These are phyloP conservation scores for Horisme vitalbata DNA, from an alignment of 2,888 invertebrate species.

Conservation along the genomic window DNA sequence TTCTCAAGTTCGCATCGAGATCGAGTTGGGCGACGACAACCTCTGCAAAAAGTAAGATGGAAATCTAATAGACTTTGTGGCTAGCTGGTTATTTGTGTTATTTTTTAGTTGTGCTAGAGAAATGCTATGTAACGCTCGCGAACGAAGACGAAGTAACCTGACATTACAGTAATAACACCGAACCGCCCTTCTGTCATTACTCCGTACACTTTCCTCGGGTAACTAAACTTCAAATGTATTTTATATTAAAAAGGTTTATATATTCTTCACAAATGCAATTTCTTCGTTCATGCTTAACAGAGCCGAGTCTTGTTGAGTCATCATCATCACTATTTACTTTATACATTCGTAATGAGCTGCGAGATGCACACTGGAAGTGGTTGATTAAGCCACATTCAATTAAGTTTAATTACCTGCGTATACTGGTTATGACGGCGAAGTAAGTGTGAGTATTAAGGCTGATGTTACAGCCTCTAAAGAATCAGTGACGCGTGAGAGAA, in stretches of 20 bases:
- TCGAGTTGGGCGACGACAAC: conserved; percentile 75
- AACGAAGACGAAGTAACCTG: conserved; percentile 73
- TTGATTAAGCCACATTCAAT: conserved; percentile 43
- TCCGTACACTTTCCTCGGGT: conserved; percentile 70
- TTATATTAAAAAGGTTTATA: conserved; percentile 56
- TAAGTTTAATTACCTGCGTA: conserved; percentile 44
- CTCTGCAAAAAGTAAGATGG: conserved; percentile 77
- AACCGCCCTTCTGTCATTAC: conserved; percentile 78
- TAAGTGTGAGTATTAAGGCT: conserved; percentile 33
- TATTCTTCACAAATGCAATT: conserved; percentile 59
- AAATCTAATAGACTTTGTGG: conserved; percentile 81
- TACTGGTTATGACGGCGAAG: conserved; percentile 46
- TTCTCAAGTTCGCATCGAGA: conserved; percentile 77
- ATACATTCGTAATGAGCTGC: conserved; percentile 32
- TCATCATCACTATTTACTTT: conserved; percentile 23
- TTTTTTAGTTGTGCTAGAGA: conserved; percentile 73
- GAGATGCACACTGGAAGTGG: conserved; percentile 36
- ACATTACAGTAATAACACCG: conserved; percentile 77
- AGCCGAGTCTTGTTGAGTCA: conserved; percentile 27
- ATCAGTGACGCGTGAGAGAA: conserved; percentile 48
- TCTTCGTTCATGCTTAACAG: conserved; percentile 24
- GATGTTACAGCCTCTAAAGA: conserved; percentile 30
- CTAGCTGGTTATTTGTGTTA: conserved; percentile 74
- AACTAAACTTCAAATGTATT: conserved; percentile 60
- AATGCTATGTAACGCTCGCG: conserved; percentile 75